Evolutionary conservation across 2,797 vertebrate genomes (phyloP).

Genomic region (Protosalanx chinensis): DNA sequence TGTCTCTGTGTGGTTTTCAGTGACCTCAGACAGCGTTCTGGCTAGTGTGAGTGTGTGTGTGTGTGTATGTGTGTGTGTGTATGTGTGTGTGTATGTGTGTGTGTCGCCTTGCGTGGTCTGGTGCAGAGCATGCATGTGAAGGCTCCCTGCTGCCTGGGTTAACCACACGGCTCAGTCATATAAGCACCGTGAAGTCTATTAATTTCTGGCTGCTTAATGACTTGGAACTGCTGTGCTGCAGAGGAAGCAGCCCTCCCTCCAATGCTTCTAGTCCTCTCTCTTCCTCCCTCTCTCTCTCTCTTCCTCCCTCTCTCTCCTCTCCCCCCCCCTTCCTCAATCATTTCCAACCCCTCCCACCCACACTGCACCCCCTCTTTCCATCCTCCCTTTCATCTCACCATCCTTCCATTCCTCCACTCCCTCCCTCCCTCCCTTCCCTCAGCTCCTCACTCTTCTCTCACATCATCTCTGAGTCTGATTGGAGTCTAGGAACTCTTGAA

Average conservation of each 20-base stretch:
- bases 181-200: conserved; percentile 73
- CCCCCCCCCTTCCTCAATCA: not conserved
- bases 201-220: conserved; percentile 77
- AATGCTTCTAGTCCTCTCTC: conserved; percentile 24
- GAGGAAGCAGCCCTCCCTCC: conserved; percentile 48
- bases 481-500: no score
- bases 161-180: conserved; percentile 64
- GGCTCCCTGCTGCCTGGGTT: conserved; percentile 58
- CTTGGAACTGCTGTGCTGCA: conserved; percentile 65
- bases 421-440: no score
- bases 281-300: not conserved
- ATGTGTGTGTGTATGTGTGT: conserved; percentile 2
- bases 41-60: not conserved
- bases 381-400: no score
- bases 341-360: not conserved
- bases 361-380: not conserved
- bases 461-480: no score
- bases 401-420: no score
- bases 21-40: no score
- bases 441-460: no score
- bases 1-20: no score
- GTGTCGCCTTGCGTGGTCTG: conserved; percentile 4
- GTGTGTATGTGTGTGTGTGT: conserved; percentile 19
- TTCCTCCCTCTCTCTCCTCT: not conserved
- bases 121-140: conserved; percentile 54